Conservation (phyloP, 2,797 vertebrate species). For the Esox masquinongy region DNA sequence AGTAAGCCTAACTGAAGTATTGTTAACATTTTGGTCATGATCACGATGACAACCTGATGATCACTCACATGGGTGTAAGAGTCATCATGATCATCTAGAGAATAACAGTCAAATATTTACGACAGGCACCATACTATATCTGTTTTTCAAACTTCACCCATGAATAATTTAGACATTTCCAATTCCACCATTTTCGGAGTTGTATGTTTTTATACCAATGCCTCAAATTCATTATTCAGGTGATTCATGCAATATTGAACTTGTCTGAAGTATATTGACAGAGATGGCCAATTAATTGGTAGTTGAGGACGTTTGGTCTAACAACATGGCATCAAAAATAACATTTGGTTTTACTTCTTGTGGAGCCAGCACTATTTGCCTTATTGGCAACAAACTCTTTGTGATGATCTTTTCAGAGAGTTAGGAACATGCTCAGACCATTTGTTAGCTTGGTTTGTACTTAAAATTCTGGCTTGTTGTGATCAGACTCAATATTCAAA, state of each 20-base stretch:
- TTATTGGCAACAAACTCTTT: background rate
- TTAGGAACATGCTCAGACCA: background rate
- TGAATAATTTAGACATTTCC: conserved; percentile 8
- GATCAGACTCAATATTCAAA: background rate
- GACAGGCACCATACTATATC: background rate
- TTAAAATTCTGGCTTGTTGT: background rate
- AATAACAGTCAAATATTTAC: conserved; percentile 1
- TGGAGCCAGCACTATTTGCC: background rate
- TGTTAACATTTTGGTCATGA: background rate
- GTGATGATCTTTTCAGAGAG: background rate
- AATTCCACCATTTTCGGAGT: background rate
- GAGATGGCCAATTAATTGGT: background rate
- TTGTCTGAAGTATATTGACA: background rate
- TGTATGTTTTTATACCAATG: background rate
- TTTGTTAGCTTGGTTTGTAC: background rate
- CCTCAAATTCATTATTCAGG: conserved; percentile 10
- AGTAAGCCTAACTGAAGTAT: conserved; percentile 1
- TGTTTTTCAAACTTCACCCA: conserved; percentile 8
- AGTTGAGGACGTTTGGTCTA: background rate
- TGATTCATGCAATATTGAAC: conserved; percentile 12
- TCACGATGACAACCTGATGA: background rate
- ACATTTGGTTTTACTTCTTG: background rate
- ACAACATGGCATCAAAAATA: background rate
- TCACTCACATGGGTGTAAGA: background rate
- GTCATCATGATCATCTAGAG: background rate